Percentiles rank a stretch among this genome's conserved stretches.
These are phyloP conservation scores for Metridium senile DNA, from an alignment of 92 coral and sea anemone genomes.

Conservation along the genomic window DNA sequence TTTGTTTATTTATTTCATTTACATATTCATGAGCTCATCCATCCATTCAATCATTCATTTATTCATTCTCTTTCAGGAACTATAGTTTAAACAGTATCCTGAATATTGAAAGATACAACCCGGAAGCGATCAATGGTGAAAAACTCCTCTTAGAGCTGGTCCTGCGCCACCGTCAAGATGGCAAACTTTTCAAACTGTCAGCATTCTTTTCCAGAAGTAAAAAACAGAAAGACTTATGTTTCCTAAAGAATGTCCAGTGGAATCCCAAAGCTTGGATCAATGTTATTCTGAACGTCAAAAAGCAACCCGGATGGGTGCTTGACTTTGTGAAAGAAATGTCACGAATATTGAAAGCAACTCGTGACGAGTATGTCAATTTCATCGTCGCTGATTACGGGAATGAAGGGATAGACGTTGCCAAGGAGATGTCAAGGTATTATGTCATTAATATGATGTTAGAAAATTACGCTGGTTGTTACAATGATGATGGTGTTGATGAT, in stretches of 20 bases:
- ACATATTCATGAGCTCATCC: too few species aligned
- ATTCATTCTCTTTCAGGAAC: constrained; percentile 35
- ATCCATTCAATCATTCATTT: neutral
- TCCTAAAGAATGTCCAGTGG: constrained; percentile 49
- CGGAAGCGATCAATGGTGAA: constrained; percentile 40
- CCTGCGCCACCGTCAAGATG: constrained; percentile 25
- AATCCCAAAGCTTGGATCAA: constrained; percentile 53
- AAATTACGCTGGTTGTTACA: neutral
- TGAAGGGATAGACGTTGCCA: constrained; percentile 53
- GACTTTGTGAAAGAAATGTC: constrained; percentile 66
- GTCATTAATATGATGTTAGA: too few species aligned
- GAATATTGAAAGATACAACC: constrained; percentile 39
- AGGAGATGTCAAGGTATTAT: constrained; percentile 47
- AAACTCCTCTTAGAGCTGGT: constrained; percentile 66
- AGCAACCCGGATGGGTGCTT: constrained; percentile 74
- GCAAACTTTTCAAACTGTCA: constrained; percentile 38
- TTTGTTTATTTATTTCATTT: too few species aligned
- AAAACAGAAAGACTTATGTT: constrained; percentile 34
- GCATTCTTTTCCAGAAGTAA: constrained; percentile 31
- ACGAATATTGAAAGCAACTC: constrained; percentile 57
- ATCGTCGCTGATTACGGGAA: constrained; percentile 72
- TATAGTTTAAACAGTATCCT: constrained; percentile 42
- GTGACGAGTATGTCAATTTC: constrained; percentile 61
- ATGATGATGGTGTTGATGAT: constrained; percentile 6
- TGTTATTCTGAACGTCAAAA: constrained; percentile 73